Evolutionary conservation across 2,113 vertebrate species (phyloP).

Genomic region (Grallaria varia): DNA sequence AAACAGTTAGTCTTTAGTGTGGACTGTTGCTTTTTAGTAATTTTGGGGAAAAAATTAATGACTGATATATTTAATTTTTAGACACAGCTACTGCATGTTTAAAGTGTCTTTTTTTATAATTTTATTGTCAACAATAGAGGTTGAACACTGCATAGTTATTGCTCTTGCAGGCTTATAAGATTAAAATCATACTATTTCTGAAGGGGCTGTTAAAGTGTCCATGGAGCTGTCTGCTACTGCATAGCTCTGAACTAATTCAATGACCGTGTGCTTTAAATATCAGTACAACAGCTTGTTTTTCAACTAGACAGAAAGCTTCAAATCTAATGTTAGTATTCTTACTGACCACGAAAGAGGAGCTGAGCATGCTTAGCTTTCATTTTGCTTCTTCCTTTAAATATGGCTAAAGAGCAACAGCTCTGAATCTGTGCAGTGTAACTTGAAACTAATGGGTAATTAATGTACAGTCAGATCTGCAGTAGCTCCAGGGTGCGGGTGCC

Average conservation of each 20-base stretch:
- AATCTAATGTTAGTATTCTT: background rate
- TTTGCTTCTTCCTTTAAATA: background rate
- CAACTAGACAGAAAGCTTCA: background rate
- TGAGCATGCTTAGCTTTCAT: background rate
- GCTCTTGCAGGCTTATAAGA: background rate
- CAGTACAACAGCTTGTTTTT: background rate
- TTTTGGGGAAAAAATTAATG: constrained; percentile 60
- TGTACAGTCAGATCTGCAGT: background rate
- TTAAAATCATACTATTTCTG: constrained; percentile 19
- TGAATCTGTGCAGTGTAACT: background rate
- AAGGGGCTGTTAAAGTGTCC: constrained; percentile 4
- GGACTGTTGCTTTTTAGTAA: constrained; percentile 74
- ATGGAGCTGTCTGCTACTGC: background rate
- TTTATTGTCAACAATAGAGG: constrained; percentile 25
- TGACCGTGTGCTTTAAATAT: background rate
- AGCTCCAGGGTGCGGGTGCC: background rate
- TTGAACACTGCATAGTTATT: background rate
- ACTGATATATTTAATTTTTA: constrained; percentile 52
- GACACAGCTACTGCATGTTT: background rate
- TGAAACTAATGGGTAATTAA: constrained; percentile 37
- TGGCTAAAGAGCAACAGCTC: constrained; percentile 12
- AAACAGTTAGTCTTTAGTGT: constrained; percentile 74
- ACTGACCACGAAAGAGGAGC: background rate
- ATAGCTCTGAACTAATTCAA: constrained; percentile 4
- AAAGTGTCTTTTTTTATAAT: background rate